phyloP scores from a whole-genome alignment of 2,888 invertebrate genomes.

The Cyclophora albipunctata region DNA sequence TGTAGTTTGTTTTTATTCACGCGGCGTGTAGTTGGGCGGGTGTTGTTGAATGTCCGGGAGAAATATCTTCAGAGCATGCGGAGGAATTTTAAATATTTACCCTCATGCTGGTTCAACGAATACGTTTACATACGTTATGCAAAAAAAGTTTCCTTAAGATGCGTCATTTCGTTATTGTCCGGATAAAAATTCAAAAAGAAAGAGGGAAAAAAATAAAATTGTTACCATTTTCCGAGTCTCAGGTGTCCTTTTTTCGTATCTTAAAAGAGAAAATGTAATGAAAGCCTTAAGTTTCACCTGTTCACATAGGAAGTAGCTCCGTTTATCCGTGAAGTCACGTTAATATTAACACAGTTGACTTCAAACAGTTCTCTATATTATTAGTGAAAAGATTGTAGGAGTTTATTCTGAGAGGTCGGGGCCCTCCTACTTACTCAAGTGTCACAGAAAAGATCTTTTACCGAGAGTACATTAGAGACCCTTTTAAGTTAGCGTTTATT shows the following conservation, averaged over 20 bases:
- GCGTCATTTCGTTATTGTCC: conserved; percentile 25
- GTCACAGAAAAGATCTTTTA: conserved; percentile 36
- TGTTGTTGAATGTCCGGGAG: conserved; percentile 49
- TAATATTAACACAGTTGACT: conserved; percentile 25
- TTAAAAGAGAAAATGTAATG: conserved; percentile 37
- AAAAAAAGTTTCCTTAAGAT: conserved; percentile 45
- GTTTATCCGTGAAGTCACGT: conserved; percentile 24
- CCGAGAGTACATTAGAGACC: conserved; percentile 41
- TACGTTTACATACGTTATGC: conserved; percentile 40
- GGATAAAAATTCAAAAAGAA: conserved; percentile 16
- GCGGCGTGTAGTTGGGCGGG: conserved; percentile 40
- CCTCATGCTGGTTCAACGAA: conserved; percentile 26
- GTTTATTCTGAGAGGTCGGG: conserved; percentile 30
- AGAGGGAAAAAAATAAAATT: conserved; percentile 24
- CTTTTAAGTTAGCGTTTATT: conserved; percentile 42
- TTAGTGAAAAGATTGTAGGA: conserved; percentile 13
- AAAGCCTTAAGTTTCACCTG: conserved; percentile 28
- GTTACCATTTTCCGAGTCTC: conserved; percentile 29
- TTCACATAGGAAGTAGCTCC: conserved; percentile 13
- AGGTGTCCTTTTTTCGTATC: conserved; percentile 40
- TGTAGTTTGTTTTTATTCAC: conserved; percentile 48
- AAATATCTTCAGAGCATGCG: conserved; percentile 41
- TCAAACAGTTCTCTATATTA: conserved; percentile 4
- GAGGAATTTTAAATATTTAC: conserved; percentile 12
- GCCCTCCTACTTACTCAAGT: conserved; percentile 37